Evolutionary conservation across 2,797 vertebrate genomes (phyloP), one percentile per base, ranked within the genome.

Genomic region (Gorsachius magnificus): DNA sequence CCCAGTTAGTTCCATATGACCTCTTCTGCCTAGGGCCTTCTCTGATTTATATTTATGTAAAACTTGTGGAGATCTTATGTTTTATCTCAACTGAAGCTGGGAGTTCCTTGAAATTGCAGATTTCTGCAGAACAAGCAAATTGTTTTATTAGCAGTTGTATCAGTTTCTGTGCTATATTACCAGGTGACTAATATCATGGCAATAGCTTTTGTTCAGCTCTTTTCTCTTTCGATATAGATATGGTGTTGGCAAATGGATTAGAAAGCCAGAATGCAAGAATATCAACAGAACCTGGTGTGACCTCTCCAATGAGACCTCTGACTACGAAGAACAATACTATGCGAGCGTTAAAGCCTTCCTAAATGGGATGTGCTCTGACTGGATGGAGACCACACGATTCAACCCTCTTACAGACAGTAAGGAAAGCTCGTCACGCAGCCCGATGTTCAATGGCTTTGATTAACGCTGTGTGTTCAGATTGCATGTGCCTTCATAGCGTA

Each of bases 321-420:
- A 98, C 91, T 95, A 97, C 0, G 96, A 97, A 43, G 96, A 98
- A 6, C 96, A 98, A 22, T 98, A 98, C 64, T 98, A 98, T 7
- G 98, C 95, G 2, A 98, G 95, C 5, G 98, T 98, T 43, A 98
- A 96, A 95, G 97, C 97, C 46, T 94, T 94, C 64, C 87, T 92
- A 54, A 86, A 95, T 78, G 94, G 94, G 25, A 96, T 63, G 28
- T 98, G 96, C 72, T 98, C 98, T 43, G 92, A 85, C 43, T 98
- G 98, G 98, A 61, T 84, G 56, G 97, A 97, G 87, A 98, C 97
- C 3, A 21, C 92, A 24, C 95, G 98, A 48, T 98, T 98, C 96
- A 96, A 97, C 86, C 98, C 98, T 80, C 95, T 97, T 33, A 93
- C 95, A 92, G 97, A 98, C 82, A 98, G 98, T 98, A 98, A 98